phyloP scores from a whole-genome alignment of 2,888 invertebrate genomes.

The Cerastoderma edule region DNA sequence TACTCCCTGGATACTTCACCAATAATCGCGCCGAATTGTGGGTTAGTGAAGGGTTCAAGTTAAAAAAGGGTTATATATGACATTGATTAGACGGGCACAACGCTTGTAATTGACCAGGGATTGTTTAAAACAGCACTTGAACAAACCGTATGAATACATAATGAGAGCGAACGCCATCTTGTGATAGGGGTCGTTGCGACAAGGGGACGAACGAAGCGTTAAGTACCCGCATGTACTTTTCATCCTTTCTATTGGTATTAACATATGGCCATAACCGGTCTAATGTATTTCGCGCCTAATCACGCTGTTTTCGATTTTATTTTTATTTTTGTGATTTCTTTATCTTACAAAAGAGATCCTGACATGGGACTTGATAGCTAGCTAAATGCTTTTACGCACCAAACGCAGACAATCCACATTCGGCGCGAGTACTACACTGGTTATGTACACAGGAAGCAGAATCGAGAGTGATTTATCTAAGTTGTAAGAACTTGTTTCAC shows the following conservation, averaged over 20 bases:
- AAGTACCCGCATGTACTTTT: constrained; percentile 52
- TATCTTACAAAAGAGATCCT: no score
- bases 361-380: no score
- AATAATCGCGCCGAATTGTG: no score
- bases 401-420: not conserved
- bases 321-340: not conserved
- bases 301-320: not conserved
- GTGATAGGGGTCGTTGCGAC: constrained; percentile 18
- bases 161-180: constrained; percentile 16
- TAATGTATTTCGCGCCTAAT: not conserved
- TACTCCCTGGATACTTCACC: no score
- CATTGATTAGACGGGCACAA: not conserved
- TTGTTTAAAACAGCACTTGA: constrained; percentile 24
- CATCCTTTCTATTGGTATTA: constrained; percentile 8
- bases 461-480: not conserved
- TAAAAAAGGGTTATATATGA: not conserved
- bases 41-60: not conserved
- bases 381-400: no score
- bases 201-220: constrained; percentile 23
- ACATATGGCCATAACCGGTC: constrained; percentile 23
- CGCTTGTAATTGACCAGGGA: constrained; percentile 4
- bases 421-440: not conserved
- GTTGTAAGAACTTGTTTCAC: not conserved
- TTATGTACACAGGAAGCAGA: not conserved
- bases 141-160: constrained; percentile 29